Evolutionary conservation across 2,113 vertebrate genomes (phyloP), one percentile per base, ranked within the genome.

Genomic region (Psittacara wagleri): DNA sequence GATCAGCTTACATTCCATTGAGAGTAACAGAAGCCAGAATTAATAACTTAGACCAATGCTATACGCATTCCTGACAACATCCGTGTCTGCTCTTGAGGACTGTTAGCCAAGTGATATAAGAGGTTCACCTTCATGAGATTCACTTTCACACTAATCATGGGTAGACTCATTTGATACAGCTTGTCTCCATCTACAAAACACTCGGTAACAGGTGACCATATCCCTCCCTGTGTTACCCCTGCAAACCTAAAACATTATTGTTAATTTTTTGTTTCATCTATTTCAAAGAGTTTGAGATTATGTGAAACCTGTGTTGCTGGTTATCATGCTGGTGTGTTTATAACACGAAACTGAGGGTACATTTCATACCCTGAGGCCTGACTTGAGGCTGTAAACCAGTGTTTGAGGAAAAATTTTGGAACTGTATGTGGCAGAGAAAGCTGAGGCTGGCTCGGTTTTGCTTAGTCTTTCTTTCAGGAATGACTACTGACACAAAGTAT

Each of bases 211-310:
- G 43, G 43, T 84, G 46, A 89, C 44, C 15, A 7, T 33, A 44
- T 57, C 20, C 2, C 35, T 39, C 27, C 3, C 35, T 39, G 14
- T 29, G 11, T 86, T 84, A 81, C 9, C 31, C 28, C 24, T 28
- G 27, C 0, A 1, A 84, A 90, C 51, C 39, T 7, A 29, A 67
- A 73, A 37, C 11, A 25, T 22, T 31, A 8, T 16, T 44, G 16
- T 46, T 76, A 5, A 24, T 18, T 41, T 70, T 86, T 80, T 73
- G 41, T 83, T 86, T 92, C 29, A 64, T 74, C 54, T 66, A 1
- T 92, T 92, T 95, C 79, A 92, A 90, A 94, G 76, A 23, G 25
- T 77, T 74, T 88, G n/a, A 70, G 86, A 92, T 57, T 1, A 73
- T 8, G 31, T 27, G 76, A 86, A 90, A 77, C 75, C 48, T 74